These are phyloP conservation scores for Scolopax rusticola DNA, from an alignment of 2,797 vertebrate genomes.

Conservation along the genomic window DNA sequence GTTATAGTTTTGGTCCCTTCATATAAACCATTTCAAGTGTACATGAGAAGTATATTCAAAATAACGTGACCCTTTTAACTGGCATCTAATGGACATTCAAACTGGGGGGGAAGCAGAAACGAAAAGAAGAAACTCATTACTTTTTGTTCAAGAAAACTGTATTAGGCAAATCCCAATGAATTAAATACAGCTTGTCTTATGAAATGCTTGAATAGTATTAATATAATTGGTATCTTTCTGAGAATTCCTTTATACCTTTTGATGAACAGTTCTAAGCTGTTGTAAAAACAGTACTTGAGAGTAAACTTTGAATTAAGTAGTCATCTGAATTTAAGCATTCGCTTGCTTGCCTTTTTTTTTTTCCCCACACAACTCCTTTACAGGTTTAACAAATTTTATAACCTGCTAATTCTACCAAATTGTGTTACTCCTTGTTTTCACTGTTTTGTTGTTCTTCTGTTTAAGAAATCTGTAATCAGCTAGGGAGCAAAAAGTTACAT, in stretches of 20 bases:
- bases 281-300: neutral
- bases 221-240: neutral
- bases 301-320: neutral
- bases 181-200: neutral
- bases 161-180: neutral
- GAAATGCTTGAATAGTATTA: neutral
- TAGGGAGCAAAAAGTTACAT: neutral
- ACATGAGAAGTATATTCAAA: neutral
- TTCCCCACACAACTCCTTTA: neutral
- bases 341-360: neutral
- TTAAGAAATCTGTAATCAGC: neutral
- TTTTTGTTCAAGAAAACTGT: neutral
- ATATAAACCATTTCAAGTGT: neutral
- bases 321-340: neutral
- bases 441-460: neutral
- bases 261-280: neutral
- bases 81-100: neutral
- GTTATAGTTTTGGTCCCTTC: neutral
- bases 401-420: neutral
- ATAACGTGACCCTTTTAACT: neutral
- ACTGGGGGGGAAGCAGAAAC: neutral
- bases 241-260: neutral
- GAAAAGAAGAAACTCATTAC: neutral
- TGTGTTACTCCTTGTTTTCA: neutral
- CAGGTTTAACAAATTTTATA: neutral